phyloP scores from a whole-genome alignment of 2,888 invertebrate species.

The Helobdella robusta region DNA sequence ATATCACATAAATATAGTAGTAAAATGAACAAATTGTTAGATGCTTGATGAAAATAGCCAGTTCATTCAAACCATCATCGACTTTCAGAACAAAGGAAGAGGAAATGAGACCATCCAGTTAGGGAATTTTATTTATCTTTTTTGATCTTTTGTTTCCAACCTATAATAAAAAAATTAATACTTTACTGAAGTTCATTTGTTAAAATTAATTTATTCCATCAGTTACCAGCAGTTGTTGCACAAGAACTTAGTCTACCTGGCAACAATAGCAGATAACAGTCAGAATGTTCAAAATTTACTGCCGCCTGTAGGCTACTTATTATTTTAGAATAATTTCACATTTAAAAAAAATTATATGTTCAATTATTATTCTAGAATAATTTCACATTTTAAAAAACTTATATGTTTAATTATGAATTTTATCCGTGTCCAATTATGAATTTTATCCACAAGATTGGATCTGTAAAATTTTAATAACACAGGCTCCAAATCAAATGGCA shows the following conservation, averaged over 20 bases:
- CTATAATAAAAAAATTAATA: too few relatives aligned
- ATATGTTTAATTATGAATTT: too few relatives aligned
- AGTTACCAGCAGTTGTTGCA: constrained; percentile 82
- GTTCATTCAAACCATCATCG: constrained; percentile 89
- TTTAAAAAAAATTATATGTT: too few relatives aligned
- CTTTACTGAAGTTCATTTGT: not conserved
- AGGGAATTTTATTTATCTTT: constrained; percentile 42
- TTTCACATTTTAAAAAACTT: too few relatives aligned
- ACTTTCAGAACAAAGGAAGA: constrained; percentile 89
- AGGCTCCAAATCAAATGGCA: constrained; percentile 16
- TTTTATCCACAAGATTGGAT: too few relatives aligned
- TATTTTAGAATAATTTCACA: too few relatives aligned
- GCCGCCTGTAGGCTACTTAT: constrained; percentile 4
- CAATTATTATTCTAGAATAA: too few relatives aligned
- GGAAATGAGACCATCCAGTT: constrained; percentile 80
- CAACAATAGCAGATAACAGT: constrained; percentile 88
- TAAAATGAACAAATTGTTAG: too few relatives aligned
- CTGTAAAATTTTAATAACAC: not conserved
- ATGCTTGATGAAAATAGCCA: constrained; percentile 95
- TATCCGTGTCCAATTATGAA: too few relatives aligned
- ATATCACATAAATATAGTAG: too few relatives aligned
- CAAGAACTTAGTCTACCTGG: constrained; percentile 86
- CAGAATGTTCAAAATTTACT: constrained; percentile 62
- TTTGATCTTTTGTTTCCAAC: not conserved
- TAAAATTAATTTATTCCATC: constrained; percentile 27